These are phyloP conservation scores for Brevimyrus niger DNA, from an alignment of 2,113 vertebrate species.

Conservation along the genomic window DNA sequence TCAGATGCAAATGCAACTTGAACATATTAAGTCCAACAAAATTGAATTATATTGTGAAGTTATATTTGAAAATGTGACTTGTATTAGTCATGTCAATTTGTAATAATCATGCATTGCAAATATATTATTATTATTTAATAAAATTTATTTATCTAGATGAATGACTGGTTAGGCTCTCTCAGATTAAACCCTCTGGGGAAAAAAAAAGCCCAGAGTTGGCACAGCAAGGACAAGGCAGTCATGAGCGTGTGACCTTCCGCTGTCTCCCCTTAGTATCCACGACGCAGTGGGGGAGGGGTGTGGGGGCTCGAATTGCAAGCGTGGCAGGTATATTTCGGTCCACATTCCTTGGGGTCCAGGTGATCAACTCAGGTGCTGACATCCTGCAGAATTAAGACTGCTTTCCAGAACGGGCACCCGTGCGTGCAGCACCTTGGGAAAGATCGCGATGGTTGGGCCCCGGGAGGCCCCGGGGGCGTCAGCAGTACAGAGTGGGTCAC, in stretches of 20 bases:
- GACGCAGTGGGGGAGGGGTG: not conserved
- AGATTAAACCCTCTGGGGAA: not conserved
- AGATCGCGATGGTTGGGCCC: not conserved
- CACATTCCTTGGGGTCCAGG: not conserved
- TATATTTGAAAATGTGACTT: not conserved
- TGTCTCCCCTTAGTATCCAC: not conserved
- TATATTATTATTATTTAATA: not conserved
- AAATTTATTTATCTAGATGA: not conserved
- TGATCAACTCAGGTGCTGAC: not conserved
- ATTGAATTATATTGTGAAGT: not conserved
- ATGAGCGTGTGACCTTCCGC: not conserved
- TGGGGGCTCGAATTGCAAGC: not conserved
- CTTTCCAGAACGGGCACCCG: not conserved
- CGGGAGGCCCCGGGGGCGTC: not conserved
- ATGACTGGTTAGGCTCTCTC: not conserved
- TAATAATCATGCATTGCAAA: not conserved
- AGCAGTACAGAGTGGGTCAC: not conserved
- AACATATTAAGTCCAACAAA: not conserved
- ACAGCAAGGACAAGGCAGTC: not conserved
- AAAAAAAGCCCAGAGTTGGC: not conserved
- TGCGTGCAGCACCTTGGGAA: not conserved
- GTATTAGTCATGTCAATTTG: not conserved
- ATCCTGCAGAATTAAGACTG: not conserved
- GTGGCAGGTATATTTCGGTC: not conserved
- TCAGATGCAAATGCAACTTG: not conserved